A percentile compares a stretch with the other conserved stretches of the same genome.
Evolutionary conservation across 2,888 invertebrate genomes (phyloP).

Genomic region (Sclerodermus sp.): DNA sequence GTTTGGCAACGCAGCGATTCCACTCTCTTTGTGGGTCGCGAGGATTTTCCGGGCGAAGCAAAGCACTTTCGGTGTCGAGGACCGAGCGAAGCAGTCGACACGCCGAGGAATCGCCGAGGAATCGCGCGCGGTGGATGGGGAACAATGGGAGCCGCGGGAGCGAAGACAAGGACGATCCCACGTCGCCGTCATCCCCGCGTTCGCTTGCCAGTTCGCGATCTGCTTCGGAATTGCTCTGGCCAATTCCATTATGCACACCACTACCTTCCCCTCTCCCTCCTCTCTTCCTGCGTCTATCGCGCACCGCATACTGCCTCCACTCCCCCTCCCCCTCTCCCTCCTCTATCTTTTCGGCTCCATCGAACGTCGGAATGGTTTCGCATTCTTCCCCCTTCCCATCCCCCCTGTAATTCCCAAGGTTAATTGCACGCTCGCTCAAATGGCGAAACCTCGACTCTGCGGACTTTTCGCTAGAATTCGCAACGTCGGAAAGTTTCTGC

Average conservation of each 20-base stretch:
- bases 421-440: no score
- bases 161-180: slow-evolving; percentile 56
- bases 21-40: slow-evolving; percentile 32
- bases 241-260: slow-evolving; percentile 29
- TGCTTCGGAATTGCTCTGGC: slow-evolving; percentile 5
- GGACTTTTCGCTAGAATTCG: no score
- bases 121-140: slow-evolving; percentile 10
- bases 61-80: slow-evolving; percentile 49
- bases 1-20: slow-evolving; percentile 6
- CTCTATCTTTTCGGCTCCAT: no score
- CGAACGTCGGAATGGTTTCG: no score
- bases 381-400: no score
- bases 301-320: no score
- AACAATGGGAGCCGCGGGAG: slow-evolving; percentile 56
- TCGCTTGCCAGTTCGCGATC: no score
- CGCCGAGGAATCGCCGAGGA: slow-evolving; percentile 2
- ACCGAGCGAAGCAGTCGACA: slow-evolving; percentile 25
- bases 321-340: no score
- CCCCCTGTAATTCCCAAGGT: no score
- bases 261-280: slow-evolving; percentile 2
- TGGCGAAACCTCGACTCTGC: no score
- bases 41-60: slow-evolving; percentile 28
- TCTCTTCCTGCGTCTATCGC: background rate
- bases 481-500: no score
- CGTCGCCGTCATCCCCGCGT: slow-evolving; percentile 41